Conservation (phyloP, 1,140 invertebrate species). For the Drosophila quadrilineata region DNA sequence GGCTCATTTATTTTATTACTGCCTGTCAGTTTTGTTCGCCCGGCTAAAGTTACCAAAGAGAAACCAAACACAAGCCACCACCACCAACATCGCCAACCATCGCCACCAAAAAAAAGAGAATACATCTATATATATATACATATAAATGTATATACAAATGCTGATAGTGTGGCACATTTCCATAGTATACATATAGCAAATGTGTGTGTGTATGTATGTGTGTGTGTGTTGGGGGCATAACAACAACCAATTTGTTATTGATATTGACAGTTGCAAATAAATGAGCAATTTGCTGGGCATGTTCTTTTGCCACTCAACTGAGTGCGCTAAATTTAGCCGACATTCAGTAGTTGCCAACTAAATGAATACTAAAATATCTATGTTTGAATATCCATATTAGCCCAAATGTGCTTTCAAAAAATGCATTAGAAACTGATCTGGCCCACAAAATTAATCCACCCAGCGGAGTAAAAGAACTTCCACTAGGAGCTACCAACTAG, state of each 20-base stretch:
- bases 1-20: slow-evolving; percentile 80
- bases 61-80: slow-evolving; percentile 24
- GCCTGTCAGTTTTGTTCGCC: slow-evolving; percentile 49
- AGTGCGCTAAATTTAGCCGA: slow-evolving; percentile 57
- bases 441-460: slow-evolving; percentile 5
- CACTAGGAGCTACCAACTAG: background rate
- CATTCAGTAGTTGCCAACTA: slow-evolving; percentile 8
- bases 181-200: slow-evolving; percentile 34
- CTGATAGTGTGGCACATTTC: slow-evolving; percentile 70
- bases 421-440: slow-evolving; percentile 33
- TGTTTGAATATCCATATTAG: too few relatives aligned
- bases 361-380: slow-evolving; percentile 6
- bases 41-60: slow-evolving; percentile 63
- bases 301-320: slow-evolving; percentile 25
- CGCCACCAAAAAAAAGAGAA: slow-evolving; percentile 1
- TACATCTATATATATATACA: too few relatives aligned
- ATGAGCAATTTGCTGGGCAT: slow-evolving; percentile 71
- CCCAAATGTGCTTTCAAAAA: too few relatives aligned
- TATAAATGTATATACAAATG: too few relatives aligned
- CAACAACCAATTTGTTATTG: slow-evolving; percentile 77
- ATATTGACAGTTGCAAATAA: slow-evolving; percentile 80
- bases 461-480: too few relatives aligned
- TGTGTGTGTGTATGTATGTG: slow-evolving; percentile 23
- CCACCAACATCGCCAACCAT: too few relatives aligned
- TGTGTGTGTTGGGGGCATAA: slow-evolving; percentile 63